Base-by-base conservation (phyloP, 2,888 invertebrate species). In the Malachius bipustulatus region DNA sequence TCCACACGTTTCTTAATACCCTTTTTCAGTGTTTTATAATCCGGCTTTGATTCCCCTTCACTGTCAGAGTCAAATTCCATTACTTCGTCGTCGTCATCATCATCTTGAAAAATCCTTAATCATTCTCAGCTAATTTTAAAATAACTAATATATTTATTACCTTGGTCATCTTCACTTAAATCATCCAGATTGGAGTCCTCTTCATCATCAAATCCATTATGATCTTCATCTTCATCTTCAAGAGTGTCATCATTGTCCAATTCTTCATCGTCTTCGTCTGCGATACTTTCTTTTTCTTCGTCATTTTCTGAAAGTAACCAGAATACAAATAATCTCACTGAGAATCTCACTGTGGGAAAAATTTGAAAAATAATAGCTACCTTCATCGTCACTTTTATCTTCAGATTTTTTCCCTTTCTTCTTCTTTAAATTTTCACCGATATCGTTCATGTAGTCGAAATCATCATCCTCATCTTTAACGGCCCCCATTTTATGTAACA, bases 371-470 rank as follows among this genome's bases (percentile, higher is more conserved):
- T n/a, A n/a, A n/a, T n/a, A n/a, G 29, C 24, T 19, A 8, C 44
- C 52, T 26, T 48, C 51, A 30, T 47, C 47, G 13, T 55, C 44
- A 14, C 41, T 40, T 30, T 48, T 46, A 16, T 40, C 41, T 12
- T 38, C 12, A 16, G n/a, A 19, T 29, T 35, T 41, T 24, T 35
- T 37, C 9, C 36, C 38, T 38, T 49, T 50, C 6, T 44, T 50
- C 3, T 36, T 41, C 36, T 51, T 49, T 13, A 57, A 42, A 39
- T 43, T 53, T 32, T 64, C 70, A 10, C 68, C 76, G 50, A 83
- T 64, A 39, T 82, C 81, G 2, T 73, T 70, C 44, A 79, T 59
- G 47, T 63, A 82, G 56, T 85, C 83, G 1, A 82, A 52, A 29
- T 78, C 77, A 26, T 71, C 63, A 27, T 62, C 63, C 37, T 68